phyloP scores from a whole-genome alignment of 1,140 invertebrate genomes.

The Papilio polytes region DNA sequence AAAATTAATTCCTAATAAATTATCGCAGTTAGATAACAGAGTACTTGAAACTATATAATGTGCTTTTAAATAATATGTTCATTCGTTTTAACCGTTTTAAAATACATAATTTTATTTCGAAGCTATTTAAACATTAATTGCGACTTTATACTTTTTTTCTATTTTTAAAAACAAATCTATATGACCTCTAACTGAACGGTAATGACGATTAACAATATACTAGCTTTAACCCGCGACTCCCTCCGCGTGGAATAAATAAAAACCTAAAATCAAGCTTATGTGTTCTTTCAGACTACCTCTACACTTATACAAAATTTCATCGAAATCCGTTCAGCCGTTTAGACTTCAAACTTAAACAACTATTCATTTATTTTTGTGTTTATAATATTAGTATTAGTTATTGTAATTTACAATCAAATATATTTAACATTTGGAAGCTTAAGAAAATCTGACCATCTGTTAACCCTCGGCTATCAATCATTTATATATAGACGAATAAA shows the following conservation, averaged over 20 bases:
- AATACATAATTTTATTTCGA: not conserved
- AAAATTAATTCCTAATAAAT: conserved; percentile 26
- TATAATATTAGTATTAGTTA: too few species aligned
- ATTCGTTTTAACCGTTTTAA: not conserved
- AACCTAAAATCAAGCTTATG: too few species aligned
- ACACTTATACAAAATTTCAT: too few species aligned
- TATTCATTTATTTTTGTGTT: too few species aligned
- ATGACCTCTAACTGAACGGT: not conserved
- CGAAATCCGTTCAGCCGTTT: too few species aligned
- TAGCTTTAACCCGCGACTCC: too few species aligned
- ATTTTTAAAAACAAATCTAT: not conserved
- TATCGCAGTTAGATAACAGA: conserved; percentile 18
- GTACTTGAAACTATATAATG: not conserved
- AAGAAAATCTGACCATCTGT: not conserved
- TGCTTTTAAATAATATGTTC: not conserved
- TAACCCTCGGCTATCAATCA: not conserved
- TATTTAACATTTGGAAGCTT: not conserved
- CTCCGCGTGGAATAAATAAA: too few species aligned
- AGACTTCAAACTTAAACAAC: too few species aligned
- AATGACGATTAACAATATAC: not conserved
- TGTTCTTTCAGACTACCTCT: too few species aligned
- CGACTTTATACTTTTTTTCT: not conserved
- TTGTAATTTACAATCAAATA: not conserved
- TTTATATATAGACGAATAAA: not conserved
- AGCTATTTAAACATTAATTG: not conserved